Evolutionary conservation across 2,113 vertebrate species (phyloP).

Genomic region (Ahaetulla prasina): DNA sequence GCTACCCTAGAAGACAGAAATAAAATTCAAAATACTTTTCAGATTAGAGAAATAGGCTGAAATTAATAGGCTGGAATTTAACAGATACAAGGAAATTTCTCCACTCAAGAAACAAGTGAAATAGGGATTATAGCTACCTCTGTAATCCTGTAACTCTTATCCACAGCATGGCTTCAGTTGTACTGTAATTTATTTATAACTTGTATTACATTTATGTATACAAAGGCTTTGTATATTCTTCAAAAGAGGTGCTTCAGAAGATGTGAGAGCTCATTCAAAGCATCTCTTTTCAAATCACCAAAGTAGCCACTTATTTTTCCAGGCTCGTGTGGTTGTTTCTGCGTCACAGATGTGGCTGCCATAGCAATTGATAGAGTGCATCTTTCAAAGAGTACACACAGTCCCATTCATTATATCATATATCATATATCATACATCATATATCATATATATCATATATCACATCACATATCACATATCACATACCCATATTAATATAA

Average conservation of each 20-base stretch:
- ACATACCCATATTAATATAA: too few relatives aligned
- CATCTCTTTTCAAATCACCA: background rate
- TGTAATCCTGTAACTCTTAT: background rate
- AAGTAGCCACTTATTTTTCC: background rate
- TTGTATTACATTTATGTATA: background rate
- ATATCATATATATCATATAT: too few relatives aligned
- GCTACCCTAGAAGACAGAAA: background rate
- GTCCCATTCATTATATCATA: background rate
- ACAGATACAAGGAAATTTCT: background rate
- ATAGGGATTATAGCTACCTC: background rate
- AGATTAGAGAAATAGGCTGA: background rate
- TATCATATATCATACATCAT: too few relatives aligned
- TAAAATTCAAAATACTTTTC: background rate
- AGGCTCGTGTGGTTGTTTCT: background rate
- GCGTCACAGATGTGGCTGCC: background rate
- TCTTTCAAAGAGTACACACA: background rate
- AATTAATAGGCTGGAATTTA: background rate
- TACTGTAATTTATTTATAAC: background rate
- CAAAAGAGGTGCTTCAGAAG: background rate
- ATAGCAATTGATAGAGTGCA: background rate
- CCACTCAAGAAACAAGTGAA: background rate
- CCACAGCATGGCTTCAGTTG: background rate
- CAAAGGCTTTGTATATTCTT: background rate
- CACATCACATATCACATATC: too few relatives aligned
- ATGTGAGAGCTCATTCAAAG: background rate